phyloP scores from a whole-genome alignment of 2,888 invertebrate genomes.

The Tolmerus cingulatus region DNA sequence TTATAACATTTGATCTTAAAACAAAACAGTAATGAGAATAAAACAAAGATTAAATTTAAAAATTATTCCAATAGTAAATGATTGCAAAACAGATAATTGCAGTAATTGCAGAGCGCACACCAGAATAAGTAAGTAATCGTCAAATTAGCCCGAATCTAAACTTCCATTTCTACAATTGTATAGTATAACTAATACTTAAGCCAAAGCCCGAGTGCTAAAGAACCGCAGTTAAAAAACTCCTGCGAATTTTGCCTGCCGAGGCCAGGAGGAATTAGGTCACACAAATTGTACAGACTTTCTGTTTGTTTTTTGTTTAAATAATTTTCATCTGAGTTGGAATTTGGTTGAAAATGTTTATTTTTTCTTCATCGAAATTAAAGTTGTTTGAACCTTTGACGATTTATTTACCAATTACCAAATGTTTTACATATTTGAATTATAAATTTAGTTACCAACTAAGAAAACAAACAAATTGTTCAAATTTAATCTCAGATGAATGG shows the following conservation, averaged over 20 bases:
- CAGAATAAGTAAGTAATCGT: constrained; percentile 5
- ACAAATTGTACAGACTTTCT: neutral
- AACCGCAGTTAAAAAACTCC: neutral
- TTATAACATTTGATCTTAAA: neutral
- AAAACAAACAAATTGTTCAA: constrained; percentile 48
- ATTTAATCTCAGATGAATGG: constrained; percentile 52
- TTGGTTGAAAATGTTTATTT: constrained; percentile 30
- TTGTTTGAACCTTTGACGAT: neutral
- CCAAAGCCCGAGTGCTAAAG: neutral
- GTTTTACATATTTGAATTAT: neutral
- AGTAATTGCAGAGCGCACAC: neutral
- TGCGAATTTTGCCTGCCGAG: neutral
- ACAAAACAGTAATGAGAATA: neutral
- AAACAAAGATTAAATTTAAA: neutral
- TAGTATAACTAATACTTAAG: constrained; percentile 14
- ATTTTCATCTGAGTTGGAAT: constrained; percentile 44
- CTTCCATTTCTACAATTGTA: neutral
- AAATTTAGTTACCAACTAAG: neutral
- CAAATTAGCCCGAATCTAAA: neutral
- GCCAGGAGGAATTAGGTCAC: neutral
- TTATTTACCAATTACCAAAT: neutral
- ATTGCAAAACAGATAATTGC: constrained; percentile 33
- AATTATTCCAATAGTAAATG: constrained; percentile 29
- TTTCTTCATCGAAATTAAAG: neutral
- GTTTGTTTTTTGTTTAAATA: constrained; percentile 18